Conservation (phyloP, 2,888 invertebrate genomes). For the Scaptomyza reducta region DNA sequence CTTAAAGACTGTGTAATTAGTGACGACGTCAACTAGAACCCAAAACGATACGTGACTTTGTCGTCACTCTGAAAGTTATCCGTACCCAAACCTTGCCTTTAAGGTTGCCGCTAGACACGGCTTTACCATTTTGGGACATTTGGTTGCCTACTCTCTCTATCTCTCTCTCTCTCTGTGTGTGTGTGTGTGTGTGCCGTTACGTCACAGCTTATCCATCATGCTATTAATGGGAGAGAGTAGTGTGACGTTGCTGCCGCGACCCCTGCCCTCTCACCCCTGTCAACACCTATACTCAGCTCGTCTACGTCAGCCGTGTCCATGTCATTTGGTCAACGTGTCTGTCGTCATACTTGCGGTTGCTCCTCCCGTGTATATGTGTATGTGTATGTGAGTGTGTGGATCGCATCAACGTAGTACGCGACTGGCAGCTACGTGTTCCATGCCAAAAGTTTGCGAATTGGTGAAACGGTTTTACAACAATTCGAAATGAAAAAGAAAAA, state of each 20-base stretch:
- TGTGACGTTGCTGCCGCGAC: constrained; percentile 33
- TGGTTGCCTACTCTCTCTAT: too few relatives aligned
- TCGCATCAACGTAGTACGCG: constrained; percentile 41
- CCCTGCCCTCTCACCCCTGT: not conserved
- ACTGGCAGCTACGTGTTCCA: constrained; percentile 46
- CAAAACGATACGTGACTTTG: constrained; percentile 19
- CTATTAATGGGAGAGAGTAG: constrained; percentile 22
- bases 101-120: constrained; percentile 19
- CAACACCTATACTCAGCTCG: not conserved
- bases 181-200: constrained; percentile 44
- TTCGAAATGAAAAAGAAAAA: not conserved
- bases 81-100: constrained; percentile 7
- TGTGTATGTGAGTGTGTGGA: constrained; percentile 1
- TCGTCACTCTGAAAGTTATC: constrained; percentile 3
- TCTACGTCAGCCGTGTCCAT: constrained; percentile 43
- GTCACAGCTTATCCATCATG: constrained; percentile 50
- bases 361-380: not conserved
- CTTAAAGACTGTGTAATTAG: constrained; percentile 26
- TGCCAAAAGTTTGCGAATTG: constrained; percentile 40
- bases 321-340: constrained; percentile 62
- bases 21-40: constrained; percentile 10
- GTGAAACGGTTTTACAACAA: constrained; percentile 24
- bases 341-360: constrained; percentile 50
- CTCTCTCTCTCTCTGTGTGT: constrained; percentile 18
- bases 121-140: constrained; percentile 3